These are phyloP conservation scores for Agriotes lineatus DNA, from an alignment of 2,888 invertebrate species.

Conservation along the genomic window DNA sequence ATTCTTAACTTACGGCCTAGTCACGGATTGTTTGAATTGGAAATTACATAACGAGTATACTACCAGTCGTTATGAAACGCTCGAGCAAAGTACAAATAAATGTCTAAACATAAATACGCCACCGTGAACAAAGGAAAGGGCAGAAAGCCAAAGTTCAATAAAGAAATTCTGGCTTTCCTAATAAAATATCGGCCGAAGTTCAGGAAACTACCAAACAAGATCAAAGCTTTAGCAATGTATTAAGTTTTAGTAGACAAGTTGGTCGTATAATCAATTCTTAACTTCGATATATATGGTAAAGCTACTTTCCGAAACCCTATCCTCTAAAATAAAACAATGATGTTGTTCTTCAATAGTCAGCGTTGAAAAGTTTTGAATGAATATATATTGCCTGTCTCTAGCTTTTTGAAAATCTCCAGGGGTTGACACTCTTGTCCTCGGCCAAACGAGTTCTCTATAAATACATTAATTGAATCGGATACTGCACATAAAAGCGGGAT, in stretches of 20 bases:
- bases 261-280: slow-evolving; percentile 42
- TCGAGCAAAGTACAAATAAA: neutral
- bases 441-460: neutral
- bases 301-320: slow-evolving; percentile 12
- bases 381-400: too few species aligned
- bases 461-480: slow-evolving; percentile 7
- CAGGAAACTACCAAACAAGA: slow-evolving; percentile 27
- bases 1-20: too few species aligned
- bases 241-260: slow-evolving; percentile 43
- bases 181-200: slow-evolving; percentile 27
- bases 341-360: neutral
- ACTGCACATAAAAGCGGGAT: slow-evolving; percentile 9
- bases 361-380: neutral
- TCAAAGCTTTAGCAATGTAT: slow-evolving; percentile 38
- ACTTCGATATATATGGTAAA: slow-evolving; percentile 26
- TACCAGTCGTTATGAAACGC: too few species aligned
- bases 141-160: slow-evolving; percentile 6
- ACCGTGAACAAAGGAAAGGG: neutral
- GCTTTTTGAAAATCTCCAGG: too few species aligned
- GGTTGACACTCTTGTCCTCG: too few species aligned
- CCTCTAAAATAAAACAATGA: slow-evolving; percentile 2
- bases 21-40: too few species aligned
- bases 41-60: too few species aligned
- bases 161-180: slow-evolving; percentile 14
- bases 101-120: neutral